These are phyloP conservation scores for Megalurothrips usitatus DNA, from an alignment of 2,888 invertebrate species.

Conservation along the genomic window DNA sequence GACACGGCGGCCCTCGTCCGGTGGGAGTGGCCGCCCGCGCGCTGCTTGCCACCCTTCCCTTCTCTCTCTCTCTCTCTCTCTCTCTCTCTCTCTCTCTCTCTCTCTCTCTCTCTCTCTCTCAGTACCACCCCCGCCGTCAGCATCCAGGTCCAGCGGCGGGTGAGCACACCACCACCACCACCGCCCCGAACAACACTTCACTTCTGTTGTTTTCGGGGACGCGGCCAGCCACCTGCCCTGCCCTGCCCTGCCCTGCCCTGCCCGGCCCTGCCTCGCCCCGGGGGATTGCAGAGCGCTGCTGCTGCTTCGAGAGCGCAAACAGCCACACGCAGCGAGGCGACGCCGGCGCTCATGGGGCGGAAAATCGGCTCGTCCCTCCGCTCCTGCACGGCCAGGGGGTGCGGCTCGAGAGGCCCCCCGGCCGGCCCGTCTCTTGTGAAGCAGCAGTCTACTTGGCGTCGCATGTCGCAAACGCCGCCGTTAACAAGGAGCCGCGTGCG, in stretches of 20 bases:
- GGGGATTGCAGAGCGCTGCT: too few relatives aligned
- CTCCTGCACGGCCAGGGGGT: not conserved
- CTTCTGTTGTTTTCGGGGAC: not conserved
- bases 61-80: too few relatives aligned
- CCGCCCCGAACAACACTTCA: not conserved
- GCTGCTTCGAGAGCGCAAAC: not conserved
- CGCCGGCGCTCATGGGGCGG: not conserved
- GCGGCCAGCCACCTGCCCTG: not conserved
- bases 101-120: not conserved
- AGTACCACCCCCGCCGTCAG: not conserved
- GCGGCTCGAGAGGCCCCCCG: too few relatives aligned
- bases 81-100: too few relatives aligned
- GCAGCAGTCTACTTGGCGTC: too few relatives aligned
- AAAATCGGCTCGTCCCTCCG: not conserved
- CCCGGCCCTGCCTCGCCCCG: too few relatives aligned
- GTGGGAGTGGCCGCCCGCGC: too few relatives aligned
- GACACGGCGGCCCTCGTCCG: too few relatives aligned
- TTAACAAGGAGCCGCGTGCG: too few relatives aligned
- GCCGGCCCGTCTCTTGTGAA: too few relatives aligned
- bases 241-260: too few relatives aligned
- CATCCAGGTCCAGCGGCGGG: not conserved
- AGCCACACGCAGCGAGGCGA: not conserved
- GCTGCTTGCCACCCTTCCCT: not conserved
- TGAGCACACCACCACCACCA: not conserved
- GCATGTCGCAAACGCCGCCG: too few relatives aligned